phyloP scores from a whole-genome alignment of 35 echinoderm and acorn worm species.

The Heliocidaris tuberculata region DNA sequence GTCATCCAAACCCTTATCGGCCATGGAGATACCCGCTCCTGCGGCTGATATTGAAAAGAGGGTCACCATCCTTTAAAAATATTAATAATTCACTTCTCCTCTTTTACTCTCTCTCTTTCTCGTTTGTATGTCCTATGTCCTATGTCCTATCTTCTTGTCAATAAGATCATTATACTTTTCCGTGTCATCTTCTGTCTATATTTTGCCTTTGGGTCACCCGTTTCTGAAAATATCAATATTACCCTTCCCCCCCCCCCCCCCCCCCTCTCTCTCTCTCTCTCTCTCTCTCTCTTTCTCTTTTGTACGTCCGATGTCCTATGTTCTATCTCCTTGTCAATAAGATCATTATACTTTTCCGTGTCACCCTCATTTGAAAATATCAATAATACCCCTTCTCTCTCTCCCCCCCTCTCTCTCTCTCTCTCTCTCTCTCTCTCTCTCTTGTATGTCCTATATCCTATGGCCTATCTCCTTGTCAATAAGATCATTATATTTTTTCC shows the following conservation, averaged over 20 bases:
- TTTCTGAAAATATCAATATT: background rate
- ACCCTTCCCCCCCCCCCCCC: background rate
- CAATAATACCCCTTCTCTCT: background rate
- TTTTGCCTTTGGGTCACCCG: background rate
- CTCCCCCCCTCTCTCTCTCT: background rate
- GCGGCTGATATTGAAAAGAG: too few relatives aligned
- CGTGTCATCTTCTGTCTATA: background rate
- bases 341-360: background rate
- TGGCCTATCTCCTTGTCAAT: background rate
- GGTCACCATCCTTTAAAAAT: too few relatives aligned
- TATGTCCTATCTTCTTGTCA: background rate
- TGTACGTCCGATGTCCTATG: background rate
- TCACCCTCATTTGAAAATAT: too few relatives aligned
- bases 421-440: background rate
- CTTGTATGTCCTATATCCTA: background rate
- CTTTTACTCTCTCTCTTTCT: background rate
- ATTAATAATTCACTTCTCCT: background rate
- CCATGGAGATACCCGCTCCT: too few relatives aligned
- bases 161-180: background rate
- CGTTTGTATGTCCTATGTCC: background rate
- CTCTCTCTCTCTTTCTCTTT: background rate
- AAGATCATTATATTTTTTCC: background rate
- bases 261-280: background rate
- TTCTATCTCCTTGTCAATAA: background rate
- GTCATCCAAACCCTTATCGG: too few relatives aligned